phyloP scores from a whole-genome alignment of 92 coral and sea anemone genomes.

The Micromussa lordhowensis region DNA sequence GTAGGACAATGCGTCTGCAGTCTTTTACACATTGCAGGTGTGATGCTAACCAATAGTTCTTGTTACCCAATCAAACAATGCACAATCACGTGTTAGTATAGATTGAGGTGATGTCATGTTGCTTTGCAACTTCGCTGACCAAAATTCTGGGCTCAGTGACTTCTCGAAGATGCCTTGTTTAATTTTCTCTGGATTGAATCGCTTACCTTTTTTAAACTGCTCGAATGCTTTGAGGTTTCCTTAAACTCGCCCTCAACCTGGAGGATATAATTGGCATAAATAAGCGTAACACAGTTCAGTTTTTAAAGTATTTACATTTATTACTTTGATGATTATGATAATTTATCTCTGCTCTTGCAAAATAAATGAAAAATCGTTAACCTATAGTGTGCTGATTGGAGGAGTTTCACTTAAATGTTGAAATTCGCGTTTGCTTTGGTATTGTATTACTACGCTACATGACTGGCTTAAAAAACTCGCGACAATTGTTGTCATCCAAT shows the following conservation, averaged over 20 bases:
- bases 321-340: not conserved
- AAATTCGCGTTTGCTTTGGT: no score
- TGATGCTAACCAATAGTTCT: not conserved
- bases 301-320: not conserved
- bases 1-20: no score
- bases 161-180: not conserved
- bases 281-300: not conserved
- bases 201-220: slow-evolving; percentile 22
- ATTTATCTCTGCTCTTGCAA: not conserved
- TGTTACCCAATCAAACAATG: not conserved
- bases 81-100: not conserved
- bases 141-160: not conserved
- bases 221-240: not conserved
- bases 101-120: not conserved
- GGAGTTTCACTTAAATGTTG: no score
- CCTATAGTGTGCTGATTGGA: not conserved
- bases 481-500: no score
- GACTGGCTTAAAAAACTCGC: no score
- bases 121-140: not conserved
- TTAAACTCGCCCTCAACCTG: slow-evolving; percentile 39
- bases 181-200: not conserved
- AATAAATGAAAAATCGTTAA: not conserved
- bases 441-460: no score
- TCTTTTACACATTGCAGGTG: no score
- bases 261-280: not conserved